Evolutionary conservation across 2,113 vertebrate genomes (phyloP).

Genomic region (Vidua chalybeata): DNA sequence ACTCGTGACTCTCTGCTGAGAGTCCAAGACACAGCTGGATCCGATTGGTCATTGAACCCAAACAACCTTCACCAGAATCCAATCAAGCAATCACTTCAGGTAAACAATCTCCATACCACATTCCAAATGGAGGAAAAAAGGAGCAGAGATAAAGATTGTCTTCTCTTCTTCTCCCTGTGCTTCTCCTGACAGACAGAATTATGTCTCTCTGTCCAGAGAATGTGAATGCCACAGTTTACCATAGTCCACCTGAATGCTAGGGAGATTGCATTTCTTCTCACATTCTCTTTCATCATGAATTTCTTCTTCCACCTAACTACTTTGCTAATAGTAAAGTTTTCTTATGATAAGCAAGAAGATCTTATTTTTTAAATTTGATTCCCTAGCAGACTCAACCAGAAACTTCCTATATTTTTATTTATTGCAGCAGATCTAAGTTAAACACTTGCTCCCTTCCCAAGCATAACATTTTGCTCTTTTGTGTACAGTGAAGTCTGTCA

Average conservation of each 20-base stretch:
- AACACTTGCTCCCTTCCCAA: neutral
- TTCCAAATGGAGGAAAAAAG: no score
- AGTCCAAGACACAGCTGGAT: no score
- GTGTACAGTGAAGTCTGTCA: neutral
- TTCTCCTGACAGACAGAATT: no score
- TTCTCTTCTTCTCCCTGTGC: no score
- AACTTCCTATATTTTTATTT: neutral
- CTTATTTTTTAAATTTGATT: neutral
- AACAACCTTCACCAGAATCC: no score
- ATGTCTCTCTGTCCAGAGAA: no score
- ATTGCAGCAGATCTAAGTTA: neutral
- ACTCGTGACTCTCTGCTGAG: no score
- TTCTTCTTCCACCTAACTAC: neutral
- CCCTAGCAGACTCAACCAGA: neutral
- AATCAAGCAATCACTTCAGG: no score
- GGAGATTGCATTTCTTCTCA: neutral
- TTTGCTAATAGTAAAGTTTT: neutral
- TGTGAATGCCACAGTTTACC: neutral
- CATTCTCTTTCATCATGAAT: neutral
- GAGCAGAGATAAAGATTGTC: no score
- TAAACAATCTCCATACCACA: no score
- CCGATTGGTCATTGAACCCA: no score
- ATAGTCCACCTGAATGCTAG: neutral
- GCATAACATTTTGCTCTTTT: neutral
- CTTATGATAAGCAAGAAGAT: neutral